Evolutionary conservation across 2,888 invertebrate species (phyloP), one percentile per base, ranked within the genome.

Genomic region (Aporophyla lueneburgensis): DNA sequence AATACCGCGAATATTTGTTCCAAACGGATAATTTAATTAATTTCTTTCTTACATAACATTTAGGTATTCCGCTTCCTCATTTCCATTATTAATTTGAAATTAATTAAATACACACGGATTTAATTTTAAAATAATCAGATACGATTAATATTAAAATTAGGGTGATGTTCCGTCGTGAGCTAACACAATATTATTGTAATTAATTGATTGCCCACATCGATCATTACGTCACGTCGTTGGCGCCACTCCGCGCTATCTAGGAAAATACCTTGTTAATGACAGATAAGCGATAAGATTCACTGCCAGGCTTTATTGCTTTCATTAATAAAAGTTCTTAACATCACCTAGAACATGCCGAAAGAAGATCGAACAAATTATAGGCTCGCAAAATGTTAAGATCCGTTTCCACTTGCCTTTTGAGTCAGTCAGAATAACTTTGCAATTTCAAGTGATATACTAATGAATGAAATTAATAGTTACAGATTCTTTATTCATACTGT

Each of bases 61-160:
- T 49, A 56, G 49, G 9, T 24, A 56, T 49, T 63, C 33, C 14
- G 75, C 58, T 69, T 81, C 81, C 76, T 69, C 59, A 70, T 70
- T 80, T 70, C 65, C 56, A 76, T 76, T 14, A 67, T 70, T 66
- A 77, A 71, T 82, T 63, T 59, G 3, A 71, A 56, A 54, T 56
- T 68, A 63, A 68, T 68, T 59, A 76, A 58, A 58, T 21, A 80
- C 27, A 54, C 40, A 21, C 16, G 16, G 21, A 65, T 33, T 54
- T 61, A 33, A 49, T 58, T 61, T 56, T 2, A 27, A 62, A 16
- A 27, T 43, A 62, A n/a, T 67, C 24, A 59, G 43, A n/a, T 74
- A 33, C 33, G 33, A 51, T 49, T 53, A 54, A 43, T 73, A 74
- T 74, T 53, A 27, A 61, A 63, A 58, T 74, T 9, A 62, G 21